These are phyloP conservation scores for Thymelicus sylvestris DNA, from an alignment of 2,888 invertebrate genomes.

Conservation along the genomic window DNA sequence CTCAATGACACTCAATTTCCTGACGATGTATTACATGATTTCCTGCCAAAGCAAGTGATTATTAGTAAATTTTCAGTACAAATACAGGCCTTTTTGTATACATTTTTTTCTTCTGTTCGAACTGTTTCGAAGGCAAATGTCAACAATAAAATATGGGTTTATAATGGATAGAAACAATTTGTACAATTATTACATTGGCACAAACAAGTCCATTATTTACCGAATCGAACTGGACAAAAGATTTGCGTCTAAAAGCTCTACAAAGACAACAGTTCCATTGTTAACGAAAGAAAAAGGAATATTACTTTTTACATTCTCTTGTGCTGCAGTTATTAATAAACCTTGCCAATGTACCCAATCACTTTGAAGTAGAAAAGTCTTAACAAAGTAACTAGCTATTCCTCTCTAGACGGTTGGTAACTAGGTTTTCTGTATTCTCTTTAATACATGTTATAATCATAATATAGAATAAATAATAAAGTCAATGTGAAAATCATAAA, in stretches of 20 bases:
- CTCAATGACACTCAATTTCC: too few relatives aligned
- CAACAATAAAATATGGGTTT: neutral
- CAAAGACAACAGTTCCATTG: constrained; percentile 9
- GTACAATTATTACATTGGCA: too few relatives aligned
- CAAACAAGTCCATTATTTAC: neutral
- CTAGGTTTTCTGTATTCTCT: too few relatives aligned
- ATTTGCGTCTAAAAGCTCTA: constrained; percentile 13
- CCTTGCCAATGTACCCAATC: neutral
- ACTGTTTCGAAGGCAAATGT: neutral
- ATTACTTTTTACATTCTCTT: neutral
- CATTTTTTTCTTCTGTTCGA: too few relatives aligned
- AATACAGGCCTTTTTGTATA: too few relatives aligned
- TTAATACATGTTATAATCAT: too few relatives aligned
- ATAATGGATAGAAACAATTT: neutral
- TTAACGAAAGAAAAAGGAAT: constrained; percentile 2
- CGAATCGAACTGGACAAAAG: constrained; percentile 14
- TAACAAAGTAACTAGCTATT: neutral
- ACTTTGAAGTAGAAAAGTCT: neutral
- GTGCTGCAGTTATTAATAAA: neutral
- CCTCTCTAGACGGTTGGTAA: too few relatives aligned
- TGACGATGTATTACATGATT: too few relatives aligned
- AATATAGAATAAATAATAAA: too few relatives aligned
- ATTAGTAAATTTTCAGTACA: too few relatives aligned
- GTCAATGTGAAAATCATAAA: too few relatives aligned
- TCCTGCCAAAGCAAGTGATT: too few relatives aligned